Base-by-base conservation (phyloP, 1,140 invertebrate species). In the Mamestra configurata region DNA sequence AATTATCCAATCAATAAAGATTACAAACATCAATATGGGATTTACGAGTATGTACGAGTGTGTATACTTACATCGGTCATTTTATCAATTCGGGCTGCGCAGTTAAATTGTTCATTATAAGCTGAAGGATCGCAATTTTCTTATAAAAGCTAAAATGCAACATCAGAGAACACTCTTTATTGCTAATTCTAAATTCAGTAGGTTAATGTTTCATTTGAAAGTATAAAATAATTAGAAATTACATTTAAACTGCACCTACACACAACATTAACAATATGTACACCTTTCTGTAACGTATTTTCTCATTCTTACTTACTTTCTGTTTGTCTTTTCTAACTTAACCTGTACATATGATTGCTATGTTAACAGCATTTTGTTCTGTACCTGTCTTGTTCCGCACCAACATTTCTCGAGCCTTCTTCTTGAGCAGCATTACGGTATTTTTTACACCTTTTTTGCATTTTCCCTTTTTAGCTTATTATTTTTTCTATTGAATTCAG, bases 321-420 rank as follows among this genome's bases (percentile, higher is more conserved):
- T 57, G 13, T 27, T 76, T 31, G 11, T 61, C 15, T 43, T 61
- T 59, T 27, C 18, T 75, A 6, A n/a, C 40, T 20, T 73, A 64
- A 64, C n/a, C 40, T 59, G 15, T 57, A 70, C 43, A 22, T 46
- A 40, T 59, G 20, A 76, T 64, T 61, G 57, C 22, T 64, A 76
- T 76, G 40, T 76, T 49, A 76, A 64, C 73, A 76, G 73, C 73
- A 76, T 76, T 76, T 76, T 73, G 37, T 68, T 77, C 24, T 77
- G 35, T 77, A 35, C 43, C 46, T 66, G 59, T 76, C 75, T 68
- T 68, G 75, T 77, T 77, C 61, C 46, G 61, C 75, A 77, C 75
- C 49, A 77, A 49, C 59, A 77, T 55, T 77, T 68, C 27, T 72
- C 46, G 20, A 77, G 61, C 49, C 75, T 51, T 68, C 61, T 77